phyloP scores from a whole-genome alignment of 2,113 vertebrate species.

The Oostethus manadensis region DNA sequence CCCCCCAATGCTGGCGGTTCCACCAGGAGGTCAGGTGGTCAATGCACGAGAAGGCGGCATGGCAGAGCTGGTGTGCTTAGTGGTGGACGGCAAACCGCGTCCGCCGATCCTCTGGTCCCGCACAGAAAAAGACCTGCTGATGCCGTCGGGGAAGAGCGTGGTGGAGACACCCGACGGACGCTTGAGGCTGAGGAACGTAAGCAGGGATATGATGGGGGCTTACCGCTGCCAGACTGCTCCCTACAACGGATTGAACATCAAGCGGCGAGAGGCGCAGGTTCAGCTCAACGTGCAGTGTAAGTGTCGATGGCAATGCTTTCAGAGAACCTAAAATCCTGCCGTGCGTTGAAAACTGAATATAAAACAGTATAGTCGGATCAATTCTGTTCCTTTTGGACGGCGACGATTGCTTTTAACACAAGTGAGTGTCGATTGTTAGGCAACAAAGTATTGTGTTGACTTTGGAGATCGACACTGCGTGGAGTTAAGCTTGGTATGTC shows the following conservation, averaged over 20 bases:
- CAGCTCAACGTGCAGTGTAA: conserved; percentile 95
- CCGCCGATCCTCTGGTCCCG: conserved; percentile 93
- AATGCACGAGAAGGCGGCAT: conserved; percentile 83
- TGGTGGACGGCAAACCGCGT: conserved; percentile 88
- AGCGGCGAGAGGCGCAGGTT: conserved; percentile 83
- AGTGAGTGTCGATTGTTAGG: no score
- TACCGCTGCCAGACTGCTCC: conserved; percentile 95
- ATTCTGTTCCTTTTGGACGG: no score
- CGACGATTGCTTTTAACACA: no score
- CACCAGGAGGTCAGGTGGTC: conserved; percentile 79
- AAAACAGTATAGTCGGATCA: no score
- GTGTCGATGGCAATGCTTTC: conserved; percentile 41
- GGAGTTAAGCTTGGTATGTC: no score
- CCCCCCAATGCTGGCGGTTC: conserved; percentile 84
- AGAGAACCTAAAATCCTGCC: no score
- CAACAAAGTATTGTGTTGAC: no score
- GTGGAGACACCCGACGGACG: conserved; percentile 85
- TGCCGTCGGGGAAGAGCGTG: conserved; percentile 77
- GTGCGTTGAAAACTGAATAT: no score
- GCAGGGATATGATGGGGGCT: conserved; percentile 84
- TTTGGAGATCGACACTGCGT: no score
- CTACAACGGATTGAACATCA: conserved; percentile 96
- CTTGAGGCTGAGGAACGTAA: conserved; percentile 80
- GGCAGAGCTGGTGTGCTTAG: conserved; percentile 82
- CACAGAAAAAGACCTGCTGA: conserved; percentile 83